A percentile compares a stretch with the other conserved stretches of the same genome.
Evolutionary conservation across 2,797 vertebrate genomes (phyloP).

Genomic region (Siniperca undulata): DNA sequence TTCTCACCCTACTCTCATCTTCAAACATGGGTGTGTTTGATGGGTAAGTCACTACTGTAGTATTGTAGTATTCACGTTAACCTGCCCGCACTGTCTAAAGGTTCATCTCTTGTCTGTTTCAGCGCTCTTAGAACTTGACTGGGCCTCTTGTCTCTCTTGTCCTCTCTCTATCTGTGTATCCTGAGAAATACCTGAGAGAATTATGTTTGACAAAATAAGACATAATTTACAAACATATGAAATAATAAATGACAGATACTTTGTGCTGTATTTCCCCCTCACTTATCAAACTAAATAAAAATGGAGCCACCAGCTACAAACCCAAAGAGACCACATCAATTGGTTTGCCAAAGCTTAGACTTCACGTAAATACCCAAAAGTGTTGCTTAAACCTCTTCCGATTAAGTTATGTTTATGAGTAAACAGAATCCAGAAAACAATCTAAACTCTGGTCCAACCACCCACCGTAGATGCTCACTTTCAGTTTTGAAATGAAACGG

Average conservation of each 20-base stretch:
- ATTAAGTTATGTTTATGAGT: constrained; percentile 4
- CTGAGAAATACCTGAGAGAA: background rate
- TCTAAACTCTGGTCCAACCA: background rate
- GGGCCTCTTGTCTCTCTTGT: no score
- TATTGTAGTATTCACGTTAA: background rate
- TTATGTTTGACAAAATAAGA: background rate
- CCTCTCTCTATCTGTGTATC: no score
- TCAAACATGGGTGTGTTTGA: constrained; percentile 35
- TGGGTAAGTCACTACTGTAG: constrained; percentile 5
- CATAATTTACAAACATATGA: background rate
- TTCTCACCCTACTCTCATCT: constrained; percentile 1
- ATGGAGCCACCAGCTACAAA: background rate
- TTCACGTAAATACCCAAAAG: background rate
- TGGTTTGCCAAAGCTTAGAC: background rate
- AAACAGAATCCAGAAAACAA: constrained; percentile 1
- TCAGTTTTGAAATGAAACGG: constrained; percentile 19
- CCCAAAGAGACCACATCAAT: background rate
- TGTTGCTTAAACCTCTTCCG: background rate
- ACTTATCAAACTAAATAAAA: background rate
- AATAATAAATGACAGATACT: background rate
- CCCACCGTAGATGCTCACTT: background rate
- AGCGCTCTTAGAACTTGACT: background rate
- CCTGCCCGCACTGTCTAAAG: background rate
- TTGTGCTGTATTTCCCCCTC: no score
- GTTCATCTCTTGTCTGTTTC: background rate